Percentiles rank a stretch among this genome's conserved stretches.
These are phyloP conservation scores for Myanophis thanlyinensis DNA, from an alignment of 2,113 vertebrate species.

Conservation along the genomic window DNA sequence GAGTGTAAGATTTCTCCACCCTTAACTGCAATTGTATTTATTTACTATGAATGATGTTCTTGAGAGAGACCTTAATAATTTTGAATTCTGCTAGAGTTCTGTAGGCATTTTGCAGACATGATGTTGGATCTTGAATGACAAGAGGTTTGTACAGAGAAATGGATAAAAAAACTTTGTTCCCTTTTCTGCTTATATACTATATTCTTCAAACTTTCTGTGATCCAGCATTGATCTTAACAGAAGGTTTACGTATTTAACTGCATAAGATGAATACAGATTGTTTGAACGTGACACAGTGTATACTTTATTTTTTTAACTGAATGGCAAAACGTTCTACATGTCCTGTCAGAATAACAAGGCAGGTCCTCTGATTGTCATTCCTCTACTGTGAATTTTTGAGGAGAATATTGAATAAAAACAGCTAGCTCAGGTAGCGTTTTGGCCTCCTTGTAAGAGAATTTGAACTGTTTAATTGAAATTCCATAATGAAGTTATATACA, in stretches of 20 bases:
- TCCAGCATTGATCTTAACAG: background rate
- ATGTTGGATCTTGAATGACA: background rate
- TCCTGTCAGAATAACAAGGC: background rate
- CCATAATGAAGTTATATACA: slow-evolving; percentile 2
- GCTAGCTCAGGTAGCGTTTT: background rate
- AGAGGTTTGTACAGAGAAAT: background rate
- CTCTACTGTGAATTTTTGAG: background rate
- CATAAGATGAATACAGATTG: background rate
- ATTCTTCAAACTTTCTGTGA: background rate
- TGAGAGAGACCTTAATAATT: background rate
- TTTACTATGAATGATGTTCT: background rate
- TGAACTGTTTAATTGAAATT: background rate
- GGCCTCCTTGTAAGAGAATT: slow-evolving; percentile 16
- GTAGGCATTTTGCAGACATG: background rate
- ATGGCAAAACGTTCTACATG: background rate
- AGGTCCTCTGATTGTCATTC: slow-evolving; percentile 5
- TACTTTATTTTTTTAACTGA: background rate
- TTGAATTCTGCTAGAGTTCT: background rate
- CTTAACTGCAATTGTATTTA: background rate
- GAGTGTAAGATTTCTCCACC: background rate
- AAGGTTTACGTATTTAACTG: background rate
- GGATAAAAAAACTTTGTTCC: background rate
- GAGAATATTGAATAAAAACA: slow-evolving; percentile 37
- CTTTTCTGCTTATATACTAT: background rate
- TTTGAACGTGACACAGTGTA: background rate